Evolutionary conservation across 2,797 vertebrate genomes (phyloP), one percentile per base, ranked within the genome.

Genomic region (Telmatherina bonti): DNA sequence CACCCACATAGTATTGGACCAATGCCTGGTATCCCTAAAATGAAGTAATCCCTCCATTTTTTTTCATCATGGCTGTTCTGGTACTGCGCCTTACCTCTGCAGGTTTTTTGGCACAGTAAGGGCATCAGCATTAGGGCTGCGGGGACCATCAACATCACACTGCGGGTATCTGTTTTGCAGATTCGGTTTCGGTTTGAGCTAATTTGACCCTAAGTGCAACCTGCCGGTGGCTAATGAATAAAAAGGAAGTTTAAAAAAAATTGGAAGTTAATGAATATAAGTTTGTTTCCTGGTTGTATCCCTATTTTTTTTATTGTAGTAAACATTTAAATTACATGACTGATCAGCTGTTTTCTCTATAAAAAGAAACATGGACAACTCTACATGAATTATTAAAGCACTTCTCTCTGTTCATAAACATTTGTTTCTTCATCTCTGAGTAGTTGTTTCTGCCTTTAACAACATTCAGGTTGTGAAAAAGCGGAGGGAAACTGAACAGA

Each of bases 401-500:
- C 36, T 15, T 38, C 36, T 36, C 35, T 36, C 35, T 11, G 1
- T 38, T 7, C n/a, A n/a, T 11, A 3, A 30, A 30, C 30, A 7
- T 30, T 30, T 30, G 36, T 43, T 20, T 20, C 6, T 22, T 24
- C 7, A 4, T 36, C 18, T 36, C 36, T 58, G n/a, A 7, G 11
- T 16, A 36, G 24, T 24, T 22, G 30, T 59, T 38, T 59, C 24
- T 16, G 24, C 7, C 18, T 45, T 45, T 45, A n/a, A 15, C 15
- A 41, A 43, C 5, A 10, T 61, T 61, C 26, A n/a, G 27, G 9
- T 31, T n/a, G n/a, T n/a, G n/a, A n/a, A n/a, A n/a, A n/a, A n/a
- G n/a, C n/a, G 52, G 31, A 74, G 47, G 27, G 51, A 84, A 74
- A 72, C 60, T 70, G 73, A 78, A 64, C 85, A 84, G 67, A 79